Conservation (phyloP, 2,113 vertebrate species). For the Anolis sagrei region DNA sequence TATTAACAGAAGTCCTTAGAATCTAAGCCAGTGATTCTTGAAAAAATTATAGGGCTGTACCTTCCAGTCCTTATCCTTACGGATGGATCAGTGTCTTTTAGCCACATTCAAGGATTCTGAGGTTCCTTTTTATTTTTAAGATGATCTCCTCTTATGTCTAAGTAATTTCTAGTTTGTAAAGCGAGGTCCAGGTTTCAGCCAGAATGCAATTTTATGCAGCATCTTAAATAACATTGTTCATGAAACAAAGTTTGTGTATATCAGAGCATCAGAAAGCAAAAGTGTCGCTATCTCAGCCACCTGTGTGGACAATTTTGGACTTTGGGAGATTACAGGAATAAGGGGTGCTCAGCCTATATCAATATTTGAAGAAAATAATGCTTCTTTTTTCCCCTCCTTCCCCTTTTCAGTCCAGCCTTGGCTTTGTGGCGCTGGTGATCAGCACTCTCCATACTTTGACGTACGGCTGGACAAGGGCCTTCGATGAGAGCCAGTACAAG, state of each 20-base stretch:
- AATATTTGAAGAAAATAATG: not conserved
- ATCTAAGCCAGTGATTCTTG: not conserved
- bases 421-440: slow-evolving; percentile 84
- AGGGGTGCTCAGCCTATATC: not conserved
- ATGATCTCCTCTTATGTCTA: not conserved
- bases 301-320: too few relatives aligned
- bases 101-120: not conserved
- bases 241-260: too few relatives aligned
- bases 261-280: too few relatives aligned
- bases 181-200: not conserved
- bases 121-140: not conserved
- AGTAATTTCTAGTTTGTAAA: not conserved
- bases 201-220: not conserved
- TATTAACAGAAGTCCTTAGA: not conserved
- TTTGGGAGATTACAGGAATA: too few relatives aligned
- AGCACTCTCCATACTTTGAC: slow-evolving; percentile 89
- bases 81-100: too few relatives aligned
- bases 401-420: slow-evolving; percentile 85
- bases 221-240: too few relatives aligned
- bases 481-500: slow-evolving; percentile 81
- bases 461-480: slow-evolving; percentile 88
- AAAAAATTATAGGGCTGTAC: not conserved
- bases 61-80: not conserved
- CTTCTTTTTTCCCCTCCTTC: slow-evolving; percentile 34
- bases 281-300: too few relatives aligned